These are phyloP conservation scores for Orchestes rusci DNA, from an alignment of 2,888 invertebrate genomes.

Conservation along the genomic window DNA sequence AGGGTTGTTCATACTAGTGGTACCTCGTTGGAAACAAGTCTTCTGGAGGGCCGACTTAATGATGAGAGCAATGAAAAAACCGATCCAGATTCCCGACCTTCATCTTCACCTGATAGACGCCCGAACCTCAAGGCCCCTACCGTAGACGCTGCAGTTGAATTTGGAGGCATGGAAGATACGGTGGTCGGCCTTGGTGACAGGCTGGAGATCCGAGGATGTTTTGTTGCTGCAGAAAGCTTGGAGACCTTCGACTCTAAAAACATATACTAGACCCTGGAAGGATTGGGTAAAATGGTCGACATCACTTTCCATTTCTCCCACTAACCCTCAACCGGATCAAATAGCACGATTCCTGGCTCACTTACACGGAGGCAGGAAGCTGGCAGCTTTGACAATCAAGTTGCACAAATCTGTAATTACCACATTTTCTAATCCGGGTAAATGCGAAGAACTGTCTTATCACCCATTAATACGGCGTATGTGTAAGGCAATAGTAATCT, in stretches of 20 bases:
- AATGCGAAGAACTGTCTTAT: conserved; percentile 6
- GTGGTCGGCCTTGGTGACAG: conserved; percentile 10
- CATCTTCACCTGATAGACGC: conserved; percentile 18
- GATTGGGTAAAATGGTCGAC: conserved; percentile 6
- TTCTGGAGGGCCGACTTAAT: conserved; percentile 28
- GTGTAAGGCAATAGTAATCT: conserved; percentile 22
- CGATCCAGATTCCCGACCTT: conserved; percentile 3
- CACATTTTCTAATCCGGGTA: conserved; percentile 12
- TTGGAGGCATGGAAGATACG: conserved; percentile 23
- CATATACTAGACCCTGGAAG: conserved; percentile 16
- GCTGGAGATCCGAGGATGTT: conserved; percentile 10
- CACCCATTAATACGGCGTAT: conserved; percentile 20
- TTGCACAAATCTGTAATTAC: conserved; percentile 18
- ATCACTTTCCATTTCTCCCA: conserved; percentile 2
- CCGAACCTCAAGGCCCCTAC: conserved; percentile 1
- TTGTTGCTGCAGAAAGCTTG: conserved; percentile 10
- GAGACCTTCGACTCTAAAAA: conserved; percentile 12
- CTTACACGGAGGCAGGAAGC: conserved; percentile 8
- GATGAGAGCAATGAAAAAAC: conserved; percentile 5
- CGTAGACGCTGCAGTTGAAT: conserved; percentile 9
- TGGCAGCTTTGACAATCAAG: conserved; percentile 9
- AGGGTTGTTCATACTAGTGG: conserved; percentile 29
- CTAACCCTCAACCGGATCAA: conserved; percentile 4
- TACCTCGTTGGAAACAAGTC: conserved; percentile 26
- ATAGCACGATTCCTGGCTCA: conserved; percentile 11